phyloP scores from a whole-genome alignment of 2,113 vertebrate species.

The Neogobius melanostomus region DNA sequence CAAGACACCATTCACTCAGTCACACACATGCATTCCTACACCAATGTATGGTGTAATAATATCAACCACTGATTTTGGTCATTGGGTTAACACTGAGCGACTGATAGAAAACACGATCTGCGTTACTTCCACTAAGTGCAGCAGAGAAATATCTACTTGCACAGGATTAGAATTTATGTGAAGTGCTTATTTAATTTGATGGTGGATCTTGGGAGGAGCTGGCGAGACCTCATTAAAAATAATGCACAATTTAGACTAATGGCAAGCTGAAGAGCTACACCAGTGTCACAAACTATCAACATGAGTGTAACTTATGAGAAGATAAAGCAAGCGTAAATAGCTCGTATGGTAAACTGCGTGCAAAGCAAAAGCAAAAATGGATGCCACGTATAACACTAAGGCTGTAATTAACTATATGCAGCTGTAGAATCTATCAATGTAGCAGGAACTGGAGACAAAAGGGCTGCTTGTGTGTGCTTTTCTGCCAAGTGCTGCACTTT shows the following conservation, averaged over 20 bases:
- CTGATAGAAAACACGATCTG: too few species aligned
- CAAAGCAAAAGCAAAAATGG: slow-evolving; percentile 1
- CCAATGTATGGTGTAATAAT: too few species aligned
- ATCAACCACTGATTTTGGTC: too few species aligned
- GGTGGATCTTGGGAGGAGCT: slow-evolving; percentile 2
- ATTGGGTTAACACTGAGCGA: too few species aligned
- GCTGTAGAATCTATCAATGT: slow-evolving; percentile 5
- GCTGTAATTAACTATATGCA: slow-evolving; percentile 1
- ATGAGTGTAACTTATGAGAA: slow-evolving; percentile 6
- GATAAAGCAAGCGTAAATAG: slow-evolving; percentile 3
- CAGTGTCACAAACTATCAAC: background rate
- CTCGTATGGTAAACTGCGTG: background rate
- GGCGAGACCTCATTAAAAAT: slow-evolving; percentile 4
- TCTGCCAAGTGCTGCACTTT: slow-evolving; percentile 3
- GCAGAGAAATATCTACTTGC: slow-evolving; percentile 6
- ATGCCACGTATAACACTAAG: background rate
- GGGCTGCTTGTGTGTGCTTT: background rate
- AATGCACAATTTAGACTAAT: slow-evolving; percentile 14
- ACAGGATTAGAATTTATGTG: slow-evolving; percentile 23
- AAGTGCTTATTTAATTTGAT: slow-evolving; percentile 21
- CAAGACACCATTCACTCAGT: too few species aligned
- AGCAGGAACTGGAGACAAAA: background rate
- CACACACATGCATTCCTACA: too few species aligned
- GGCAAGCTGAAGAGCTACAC: background rate
- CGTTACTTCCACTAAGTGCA: slow-evolving; percentile 12